Percentiles rank a stretch among this genome's conserved stretches.
These are phyloP conservation scores for Antheraea mylitta DNA, from an alignment of 1,140 invertebrate species.

Conservation along the genomic window DNA sequence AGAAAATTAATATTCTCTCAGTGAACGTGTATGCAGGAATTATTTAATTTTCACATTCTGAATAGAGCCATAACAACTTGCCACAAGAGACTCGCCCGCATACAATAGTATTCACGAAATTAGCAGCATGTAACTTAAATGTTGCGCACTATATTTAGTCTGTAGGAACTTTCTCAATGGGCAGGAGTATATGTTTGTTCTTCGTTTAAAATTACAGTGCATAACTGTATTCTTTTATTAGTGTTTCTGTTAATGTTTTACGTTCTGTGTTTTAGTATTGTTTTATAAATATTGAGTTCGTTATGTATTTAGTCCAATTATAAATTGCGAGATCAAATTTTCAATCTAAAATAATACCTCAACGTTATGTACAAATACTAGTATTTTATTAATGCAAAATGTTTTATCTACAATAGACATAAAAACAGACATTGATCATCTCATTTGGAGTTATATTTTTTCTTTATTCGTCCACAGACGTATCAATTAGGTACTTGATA, in stretches of 20 bases:
- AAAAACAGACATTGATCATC: too few species aligned
- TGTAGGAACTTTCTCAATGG: neutral
- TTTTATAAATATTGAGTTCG: too few species aligned
- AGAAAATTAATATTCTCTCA: neutral
- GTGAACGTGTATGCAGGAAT: neutral
- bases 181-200: neutral
- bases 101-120: neutral
- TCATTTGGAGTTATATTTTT: too few species aligned
- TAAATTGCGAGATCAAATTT: too few species aligned
- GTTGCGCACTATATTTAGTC: neutral
- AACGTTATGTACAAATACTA: too few species aligned
- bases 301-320: too few species aligned
- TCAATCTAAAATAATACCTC: too few species aligned
- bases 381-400: too few species aligned
- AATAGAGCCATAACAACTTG: neutral
- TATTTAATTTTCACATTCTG: slow-evolving; percentile 4
- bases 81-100: neutral
- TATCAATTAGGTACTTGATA: too few species aligned
- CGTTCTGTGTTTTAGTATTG: neutral
- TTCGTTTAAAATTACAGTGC: neutral
- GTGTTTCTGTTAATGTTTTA: neutral
- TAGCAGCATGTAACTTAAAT: neutral
- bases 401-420: too few species aligned
- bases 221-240: neutral
- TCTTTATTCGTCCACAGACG: too few species aligned